These are phyloP conservation scores for Thrips palmi DNA, from an alignment of 1,140 invertebrate species.

Conservation along the genomic window DNA sequence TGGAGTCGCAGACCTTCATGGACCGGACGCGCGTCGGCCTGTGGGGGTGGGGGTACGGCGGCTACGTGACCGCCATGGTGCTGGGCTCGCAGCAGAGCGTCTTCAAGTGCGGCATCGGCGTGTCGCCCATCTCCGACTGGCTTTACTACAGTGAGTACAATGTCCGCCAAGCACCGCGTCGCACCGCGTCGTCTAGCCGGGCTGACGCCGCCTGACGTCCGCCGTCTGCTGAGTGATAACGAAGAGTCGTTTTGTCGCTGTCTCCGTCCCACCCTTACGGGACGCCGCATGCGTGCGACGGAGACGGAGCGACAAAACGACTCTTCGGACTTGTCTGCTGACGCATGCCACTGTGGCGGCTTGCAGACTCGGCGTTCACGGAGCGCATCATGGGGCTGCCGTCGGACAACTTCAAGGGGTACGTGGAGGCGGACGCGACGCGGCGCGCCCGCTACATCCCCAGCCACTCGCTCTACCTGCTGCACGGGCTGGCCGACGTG, in stretches of 20 bases:
- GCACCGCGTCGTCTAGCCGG: no score
- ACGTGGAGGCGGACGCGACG: conserved; percentile 79
- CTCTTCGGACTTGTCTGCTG: no score
- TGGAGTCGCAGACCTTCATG: conserved; percentile 64
- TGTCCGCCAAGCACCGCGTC: no score
- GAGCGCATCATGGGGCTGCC: conserved; percentile 78
- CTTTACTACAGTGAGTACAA: conserved; percentile 81
- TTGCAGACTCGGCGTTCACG: conserved; percentile 82
- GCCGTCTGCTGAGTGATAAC: no score
- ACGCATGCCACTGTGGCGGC: no score
- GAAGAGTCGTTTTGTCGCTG: no score
- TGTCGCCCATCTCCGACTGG: conserved; percentile 90
- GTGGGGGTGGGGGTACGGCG: conserved; percentile 96
- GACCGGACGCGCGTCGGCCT: conserved; percentile 73
- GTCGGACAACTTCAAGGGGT: conserved; percentile 76
- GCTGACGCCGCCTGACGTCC: no score
- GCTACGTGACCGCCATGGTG: conserved; percentile 77
- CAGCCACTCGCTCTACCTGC: conserved; percentile 65
- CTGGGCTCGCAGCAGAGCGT: conserved; percentile 66
- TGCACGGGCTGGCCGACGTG: conserved; percentile 79
- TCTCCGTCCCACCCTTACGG: conserved; percentile 3
- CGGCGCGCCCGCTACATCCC: conserved; percentile 68
- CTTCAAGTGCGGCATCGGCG: conserved; percentile 80
- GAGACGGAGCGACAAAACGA: no score
- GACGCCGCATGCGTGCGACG: no score